Percentiles rank a stretch among this genome's conserved stretches.
phyloP scores from a whole-genome alignment of 1,140 invertebrate genomes.

The Pseudomyrmex sp. region DNA sequence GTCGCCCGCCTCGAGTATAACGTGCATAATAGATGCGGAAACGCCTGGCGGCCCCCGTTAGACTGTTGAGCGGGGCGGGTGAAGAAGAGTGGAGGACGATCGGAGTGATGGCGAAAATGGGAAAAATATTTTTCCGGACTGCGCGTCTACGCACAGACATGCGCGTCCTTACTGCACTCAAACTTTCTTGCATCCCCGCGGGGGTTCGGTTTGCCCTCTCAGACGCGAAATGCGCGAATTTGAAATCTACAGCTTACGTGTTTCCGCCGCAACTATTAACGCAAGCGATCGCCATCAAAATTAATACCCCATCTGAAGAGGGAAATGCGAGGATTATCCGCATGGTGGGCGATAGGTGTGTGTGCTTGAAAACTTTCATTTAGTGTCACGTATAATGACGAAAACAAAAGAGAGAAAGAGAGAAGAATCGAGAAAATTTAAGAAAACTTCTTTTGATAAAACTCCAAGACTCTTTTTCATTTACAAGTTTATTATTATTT shows the following conservation, averaged over 20 bases:
- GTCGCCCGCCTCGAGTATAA: conserved; percentile 58
- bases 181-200: neutral
- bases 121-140: conserved; percentile 71
- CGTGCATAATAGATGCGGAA: conserved; percentile 69
- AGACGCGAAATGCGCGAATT: conserved; percentile 2
- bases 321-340: neutral
- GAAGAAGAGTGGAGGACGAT: neutral
- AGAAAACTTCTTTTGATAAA: too few species aligned
- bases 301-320: conserved; percentile 14
- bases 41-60: conserved; percentile 38
- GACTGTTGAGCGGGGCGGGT: conserved; percentile 3
- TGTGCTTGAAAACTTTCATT: neutral
- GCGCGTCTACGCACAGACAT: neutral
- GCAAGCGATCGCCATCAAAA: neutral
- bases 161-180: conserved; percentile 5
- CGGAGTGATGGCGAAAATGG: conserved; percentile 48
- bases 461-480: too few species aligned
- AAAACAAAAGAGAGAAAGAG: neutral
- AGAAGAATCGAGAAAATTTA: too few species aligned
- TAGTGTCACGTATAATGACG: neutral
- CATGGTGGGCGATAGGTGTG: neutral
- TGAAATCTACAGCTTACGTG: conserved; percentile 5
- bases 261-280: neutral
- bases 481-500: too few species aligned
- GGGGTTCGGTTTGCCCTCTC: conserved; percentile 19